A percentile compares a stretch with the other conserved stretches of the same genome.
phyloP scores from a whole-genome alignment of 2,113 vertebrate genomes.

The Enhydra lutris region DNA sequence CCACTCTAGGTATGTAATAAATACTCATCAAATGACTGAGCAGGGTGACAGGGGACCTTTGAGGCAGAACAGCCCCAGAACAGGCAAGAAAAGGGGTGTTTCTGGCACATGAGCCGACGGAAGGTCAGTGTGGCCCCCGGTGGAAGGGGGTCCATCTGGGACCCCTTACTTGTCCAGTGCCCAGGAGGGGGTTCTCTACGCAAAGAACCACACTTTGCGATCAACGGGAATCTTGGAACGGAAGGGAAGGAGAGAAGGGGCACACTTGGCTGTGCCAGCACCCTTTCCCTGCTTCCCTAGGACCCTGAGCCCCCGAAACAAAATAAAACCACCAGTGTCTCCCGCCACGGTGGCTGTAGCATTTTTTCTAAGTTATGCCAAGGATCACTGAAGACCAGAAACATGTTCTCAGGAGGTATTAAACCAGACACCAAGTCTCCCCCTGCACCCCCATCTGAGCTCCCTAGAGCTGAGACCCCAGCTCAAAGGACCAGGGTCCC shows the following conservation, averaged over 20 bases:
- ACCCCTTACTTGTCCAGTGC: background rate
- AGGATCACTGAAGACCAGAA: background rate
- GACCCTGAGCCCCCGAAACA: background rate
- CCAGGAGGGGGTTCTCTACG: background rate
- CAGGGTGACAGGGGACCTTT: accelerated
- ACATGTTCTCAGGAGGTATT: accelerated
- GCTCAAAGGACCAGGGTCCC: background rate
- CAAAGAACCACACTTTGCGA: background rate
- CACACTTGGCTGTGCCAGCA: accelerated
- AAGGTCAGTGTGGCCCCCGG: background rate
- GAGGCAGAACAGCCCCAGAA: background rate
- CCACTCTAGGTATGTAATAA: accelerated
- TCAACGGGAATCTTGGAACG: background rate
- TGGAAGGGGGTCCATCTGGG: accelerated
- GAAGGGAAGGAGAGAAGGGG: no score
- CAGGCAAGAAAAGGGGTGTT: background rate
- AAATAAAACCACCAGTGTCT: background rate
- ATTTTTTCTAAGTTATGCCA: background rate
- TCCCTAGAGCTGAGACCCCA: background rate
- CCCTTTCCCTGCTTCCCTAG: background rate
- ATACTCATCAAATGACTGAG: accelerated
- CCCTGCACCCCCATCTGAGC: accelerated
- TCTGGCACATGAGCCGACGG: accelerated
- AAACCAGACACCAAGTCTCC: accelerated
- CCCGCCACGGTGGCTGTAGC: background rate